Percentiles rank a stretch among this genome's conserved stretches.
Evolutionary conservation across 2,888 invertebrate species (phyloP).

Genomic region (Chirona hameri): DNA sequence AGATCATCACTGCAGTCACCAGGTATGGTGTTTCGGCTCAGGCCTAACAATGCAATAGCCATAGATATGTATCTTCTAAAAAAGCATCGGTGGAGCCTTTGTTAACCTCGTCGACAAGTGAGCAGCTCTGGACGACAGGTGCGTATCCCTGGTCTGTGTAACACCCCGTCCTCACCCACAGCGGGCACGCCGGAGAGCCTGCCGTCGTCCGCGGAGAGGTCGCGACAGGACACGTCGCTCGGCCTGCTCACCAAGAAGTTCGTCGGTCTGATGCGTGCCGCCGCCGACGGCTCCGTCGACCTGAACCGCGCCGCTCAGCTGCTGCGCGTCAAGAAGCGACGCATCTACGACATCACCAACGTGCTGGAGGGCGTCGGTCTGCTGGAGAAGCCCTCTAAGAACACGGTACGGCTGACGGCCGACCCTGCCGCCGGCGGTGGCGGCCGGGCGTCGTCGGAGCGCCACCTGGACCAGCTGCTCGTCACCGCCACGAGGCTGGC

Average conservation of each 20-base stretch:
- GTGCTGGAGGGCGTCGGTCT: conserved; percentile 94
- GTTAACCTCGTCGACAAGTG: too few species aligned
- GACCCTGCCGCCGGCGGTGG: conserved; percentile 46
- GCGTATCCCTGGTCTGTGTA: too few species aligned
- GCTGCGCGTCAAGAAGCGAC: conserved; percentile 86
- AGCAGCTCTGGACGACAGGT: too few species aligned
- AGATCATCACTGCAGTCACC: too few species aligned
- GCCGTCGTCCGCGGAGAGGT: conserved; percentile 50
- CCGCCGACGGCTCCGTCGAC: conserved; percentile 82
- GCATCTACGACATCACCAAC: conserved; percentile 96
- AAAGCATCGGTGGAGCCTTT: too few species aligned
- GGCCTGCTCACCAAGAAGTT: conserved; percentile 94
- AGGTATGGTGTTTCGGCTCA: too few species aligned
- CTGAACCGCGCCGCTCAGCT: conserved; percentile 83
- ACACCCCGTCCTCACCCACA: too few species aligned
- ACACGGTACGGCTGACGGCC: conserved; percentile 63
- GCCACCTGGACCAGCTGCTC: conserved; percentile 68
- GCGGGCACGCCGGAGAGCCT: not conserved
- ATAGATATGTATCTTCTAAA: too few species aligned
- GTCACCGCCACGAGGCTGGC: conserved; percentile 41
- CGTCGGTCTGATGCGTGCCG: conserved; percentile 79
- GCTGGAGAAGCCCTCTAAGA: conserved; percentile 93
- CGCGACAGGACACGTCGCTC: conserved; percentile 87
- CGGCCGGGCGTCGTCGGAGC: conserved; percentile 67
- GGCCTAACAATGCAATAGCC: too few species aligned